Percentiles rank a stretch among this genome's conserved stretches.
Conservation (phyloP, 2,113 vertebrate species). For the Okapia johnstoni region DNA sequence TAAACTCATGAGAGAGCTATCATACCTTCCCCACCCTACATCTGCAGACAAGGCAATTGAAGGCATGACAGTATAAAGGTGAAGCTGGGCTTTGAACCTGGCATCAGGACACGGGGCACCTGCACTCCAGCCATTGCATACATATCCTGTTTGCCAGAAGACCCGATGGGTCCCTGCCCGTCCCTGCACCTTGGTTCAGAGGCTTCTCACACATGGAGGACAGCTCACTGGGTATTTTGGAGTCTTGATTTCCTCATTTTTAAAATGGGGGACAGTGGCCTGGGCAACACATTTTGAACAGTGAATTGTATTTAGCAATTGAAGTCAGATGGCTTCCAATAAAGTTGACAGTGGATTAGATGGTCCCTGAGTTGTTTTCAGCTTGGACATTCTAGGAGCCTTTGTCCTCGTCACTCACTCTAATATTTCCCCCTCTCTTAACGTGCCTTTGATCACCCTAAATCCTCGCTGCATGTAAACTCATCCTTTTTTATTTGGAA, state of each 20-base stretch:
- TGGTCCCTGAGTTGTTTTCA: not conserved
- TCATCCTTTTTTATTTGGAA: not conserved
- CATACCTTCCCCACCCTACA: not conserved
- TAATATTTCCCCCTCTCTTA: not conserved
- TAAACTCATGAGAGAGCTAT: not conserved
- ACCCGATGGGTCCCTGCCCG: not conserved
- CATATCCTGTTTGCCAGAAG: rapidly evolving
- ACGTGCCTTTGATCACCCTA: not conserved
- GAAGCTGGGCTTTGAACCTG: not conserved
- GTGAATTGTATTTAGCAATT: not conserved
- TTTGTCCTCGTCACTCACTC: not conserved
- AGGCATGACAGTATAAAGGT: not conserved
- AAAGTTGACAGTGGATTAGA: not conserved
- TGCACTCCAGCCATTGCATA: rapidly evolving
- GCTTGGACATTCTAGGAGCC: not conserved
- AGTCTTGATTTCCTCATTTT: not conserved
- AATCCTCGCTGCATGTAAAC: not conserved
- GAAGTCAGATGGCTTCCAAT: not conserved
- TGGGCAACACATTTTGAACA: not conserved
- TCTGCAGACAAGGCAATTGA: not conserved
- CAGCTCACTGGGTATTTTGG: not conserved
- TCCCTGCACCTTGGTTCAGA: not conserved
- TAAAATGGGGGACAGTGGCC: not conserved
- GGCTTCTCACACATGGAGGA: not conserved
- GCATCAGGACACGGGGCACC: rapidly evolving